Percentiles rank a stretch among this genome's conserved stretches.
Evolutionary conservation across 1,140 invertebrate species (phyloP).

Genomic region (Thaumatotibia leucotreta): DNA sequence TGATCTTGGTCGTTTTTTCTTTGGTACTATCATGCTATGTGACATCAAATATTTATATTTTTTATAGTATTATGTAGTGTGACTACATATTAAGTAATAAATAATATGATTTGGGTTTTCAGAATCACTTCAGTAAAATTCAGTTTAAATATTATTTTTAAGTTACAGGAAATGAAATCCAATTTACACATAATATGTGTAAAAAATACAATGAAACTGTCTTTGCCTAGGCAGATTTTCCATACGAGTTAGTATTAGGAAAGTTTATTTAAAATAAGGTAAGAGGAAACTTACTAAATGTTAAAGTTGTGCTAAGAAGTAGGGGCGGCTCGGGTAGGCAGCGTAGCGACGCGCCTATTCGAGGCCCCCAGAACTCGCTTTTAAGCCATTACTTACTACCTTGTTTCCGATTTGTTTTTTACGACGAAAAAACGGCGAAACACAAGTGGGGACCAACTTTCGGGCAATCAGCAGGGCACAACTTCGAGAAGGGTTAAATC

Average conservation of each 20-base stretch:
- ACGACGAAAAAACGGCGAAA: slow-evolving; percentile 53
- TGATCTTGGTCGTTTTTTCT: no score
- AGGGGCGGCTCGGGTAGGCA: background rate
- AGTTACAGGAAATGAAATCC: no score
- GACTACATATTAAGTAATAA: no score
- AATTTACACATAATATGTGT: no score
- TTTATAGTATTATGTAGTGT: no score
- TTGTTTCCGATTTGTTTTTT: slow-evolving; percentile 71
- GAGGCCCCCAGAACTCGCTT: slow-evolving; percentile 54
- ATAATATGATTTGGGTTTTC: no score
- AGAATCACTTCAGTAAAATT: no score
- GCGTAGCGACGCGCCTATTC: slow-evolving; percentile 15
- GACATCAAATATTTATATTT: no score
- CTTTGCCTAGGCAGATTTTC: background rate
- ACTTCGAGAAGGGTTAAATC: slow-evolving; percentile 73
- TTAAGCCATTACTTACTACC: slow-evolving; percentile 67
- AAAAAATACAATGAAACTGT: background rate
- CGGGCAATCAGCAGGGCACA: slow-evolving; percentile 69
- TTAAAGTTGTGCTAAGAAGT: background rate
- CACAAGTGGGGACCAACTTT: slow-evolving; percentile 67
- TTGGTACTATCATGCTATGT: no score
- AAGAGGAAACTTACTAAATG: background rate
- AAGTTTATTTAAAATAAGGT: background rate
- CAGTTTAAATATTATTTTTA: no score
- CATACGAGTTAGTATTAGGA: background rate